These are phyloP conservation scores for Amblyopsis rosae DNA, from an alignment of 2,113 vertebrate genomes.

Conservation along the genomic window DNA sequence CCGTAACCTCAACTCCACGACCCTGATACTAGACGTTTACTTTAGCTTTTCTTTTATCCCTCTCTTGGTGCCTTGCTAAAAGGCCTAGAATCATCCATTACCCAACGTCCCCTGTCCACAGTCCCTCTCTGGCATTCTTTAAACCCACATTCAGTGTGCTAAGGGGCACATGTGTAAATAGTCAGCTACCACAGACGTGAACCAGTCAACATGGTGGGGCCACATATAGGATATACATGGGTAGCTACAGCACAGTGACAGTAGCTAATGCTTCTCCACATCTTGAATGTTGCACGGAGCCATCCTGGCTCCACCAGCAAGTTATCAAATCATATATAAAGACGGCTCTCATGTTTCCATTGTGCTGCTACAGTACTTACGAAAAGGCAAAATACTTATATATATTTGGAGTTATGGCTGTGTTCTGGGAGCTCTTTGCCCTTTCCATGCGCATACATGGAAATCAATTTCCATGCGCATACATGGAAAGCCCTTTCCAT, in stretches of 20 bases:
- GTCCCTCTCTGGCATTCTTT: neutral
- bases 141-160: neutral
- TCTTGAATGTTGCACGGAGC: neutral
- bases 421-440: too few species aligned
- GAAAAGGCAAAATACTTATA: too few species aligned
- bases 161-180: neutral
- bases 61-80: neutral
- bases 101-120: too few species aligned
- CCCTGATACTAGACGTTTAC: neutral
- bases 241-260: neutral
- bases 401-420: too few species aligned
- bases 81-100: too few species aligned
- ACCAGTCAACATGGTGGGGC: neutral
- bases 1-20: constrained; percentile 11
- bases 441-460: too few species aligned
- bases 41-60: neutral
- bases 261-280: neutral
- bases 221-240: neutral
- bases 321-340: neutral
- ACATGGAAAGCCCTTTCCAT: too few species aligned
- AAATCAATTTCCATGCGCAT: too few species aligned
- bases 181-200: neutral
- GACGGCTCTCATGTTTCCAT: neutral
- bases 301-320: neutral
- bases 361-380: too few species aligned